Conservation (phyloP, 2,113 vertebrate genomes). For the Nyctibius bracteatus region DNA sequence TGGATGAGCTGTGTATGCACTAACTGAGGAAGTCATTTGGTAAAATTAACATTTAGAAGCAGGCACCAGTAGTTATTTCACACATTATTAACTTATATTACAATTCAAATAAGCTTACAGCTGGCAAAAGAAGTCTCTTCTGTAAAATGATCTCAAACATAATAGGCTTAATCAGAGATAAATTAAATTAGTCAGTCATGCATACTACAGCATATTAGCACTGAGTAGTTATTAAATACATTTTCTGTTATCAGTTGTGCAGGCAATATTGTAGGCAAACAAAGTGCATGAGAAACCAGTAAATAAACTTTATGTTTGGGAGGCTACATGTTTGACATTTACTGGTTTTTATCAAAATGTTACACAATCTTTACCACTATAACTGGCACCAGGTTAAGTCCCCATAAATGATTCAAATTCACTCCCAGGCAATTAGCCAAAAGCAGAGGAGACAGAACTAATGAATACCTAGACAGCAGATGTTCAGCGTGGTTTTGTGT, state of each 20-base stretch:
- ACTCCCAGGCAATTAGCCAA: constrained; percentile 64
- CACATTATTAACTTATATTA: constrained; percentile 87
- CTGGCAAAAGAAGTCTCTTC: constrained; percentile 79
- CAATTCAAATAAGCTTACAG: constrained; percentile 84
- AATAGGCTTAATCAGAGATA: constrained; percentile 86
- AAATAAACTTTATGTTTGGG: constrained; percentile 74
- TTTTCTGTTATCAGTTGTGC: constrained; percentile 75
- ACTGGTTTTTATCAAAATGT: constrained; percentile 40
- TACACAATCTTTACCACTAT: constrained; percentile 55
- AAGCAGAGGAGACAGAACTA: constrained; percentile 57
- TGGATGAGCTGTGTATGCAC: constrained; percentile 1
- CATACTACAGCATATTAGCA: constrained; percentile 78
- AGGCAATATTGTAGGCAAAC: constrained; percentile 73
- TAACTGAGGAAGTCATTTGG: constrained; percentile 70
- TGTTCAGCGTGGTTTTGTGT: constrained; percentile 42
- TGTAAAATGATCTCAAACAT: constrained; percentile 84
- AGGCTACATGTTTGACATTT: constrained; percentile 44
- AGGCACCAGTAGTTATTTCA: constrained; percentile 80
- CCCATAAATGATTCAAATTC: constrained; percentile 52
- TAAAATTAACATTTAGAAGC: constrained; percentile 80
- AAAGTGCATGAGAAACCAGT: constrained; percentile 66
- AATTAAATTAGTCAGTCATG: constrained; percentile 85
- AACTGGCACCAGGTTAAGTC: constrained; percentile 46
- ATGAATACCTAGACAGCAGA: constrained; percentile 69
- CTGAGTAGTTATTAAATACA: constrained; percentile 79